Conservation (phyloP, 2,888 invertebrate genomes). For the Cryptus armator region DNA sequence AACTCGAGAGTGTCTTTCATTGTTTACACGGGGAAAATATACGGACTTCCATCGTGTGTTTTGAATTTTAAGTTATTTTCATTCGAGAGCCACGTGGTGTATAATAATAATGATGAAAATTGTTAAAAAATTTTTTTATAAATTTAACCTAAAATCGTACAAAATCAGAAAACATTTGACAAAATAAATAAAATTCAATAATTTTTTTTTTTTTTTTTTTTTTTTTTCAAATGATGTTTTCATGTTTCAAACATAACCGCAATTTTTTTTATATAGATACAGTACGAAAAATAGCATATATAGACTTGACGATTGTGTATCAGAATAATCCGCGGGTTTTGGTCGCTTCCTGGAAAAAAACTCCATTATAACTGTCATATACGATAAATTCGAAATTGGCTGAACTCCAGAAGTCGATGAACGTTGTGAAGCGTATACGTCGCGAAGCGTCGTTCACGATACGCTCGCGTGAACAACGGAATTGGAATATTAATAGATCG, state of each 20-base stretch:
- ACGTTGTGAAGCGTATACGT: constrained; percentile 35
- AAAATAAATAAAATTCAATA: background rate
- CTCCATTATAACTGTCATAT: background rate
- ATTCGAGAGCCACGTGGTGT: constrained; percentile 1
- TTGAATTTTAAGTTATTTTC: background rate
- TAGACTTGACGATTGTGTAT: too few relatives aligned
- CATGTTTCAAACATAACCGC: too few relatives aligned
- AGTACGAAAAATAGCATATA: background rate
- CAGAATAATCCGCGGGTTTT: constrained; percentile 14
- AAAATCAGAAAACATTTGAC: background rate
- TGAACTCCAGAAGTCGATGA: constrained; percentile 39
- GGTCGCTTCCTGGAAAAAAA: background rate
- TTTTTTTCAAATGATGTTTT: too few relatives aligned
- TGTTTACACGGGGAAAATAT: background rate
- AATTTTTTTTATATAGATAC: too few relatives aligned
- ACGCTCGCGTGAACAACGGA: constrained; percentile 46
- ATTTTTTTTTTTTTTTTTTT: too few relatives aligned
- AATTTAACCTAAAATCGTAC: too few relatives aligned
- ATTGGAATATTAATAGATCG: constrained; percentile 52
- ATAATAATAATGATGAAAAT: background rate
- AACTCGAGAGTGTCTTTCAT: background rate
- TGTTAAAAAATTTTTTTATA: too few relatives aligned
- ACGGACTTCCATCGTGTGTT: background rate
- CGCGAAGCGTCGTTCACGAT: constrained; percentile 9
- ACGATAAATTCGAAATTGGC: constrained; percentile 3